phyloP scores from a whole-genome alignment of 2,797 vertebrate species.

The Smutsia temminckii region DNA sequence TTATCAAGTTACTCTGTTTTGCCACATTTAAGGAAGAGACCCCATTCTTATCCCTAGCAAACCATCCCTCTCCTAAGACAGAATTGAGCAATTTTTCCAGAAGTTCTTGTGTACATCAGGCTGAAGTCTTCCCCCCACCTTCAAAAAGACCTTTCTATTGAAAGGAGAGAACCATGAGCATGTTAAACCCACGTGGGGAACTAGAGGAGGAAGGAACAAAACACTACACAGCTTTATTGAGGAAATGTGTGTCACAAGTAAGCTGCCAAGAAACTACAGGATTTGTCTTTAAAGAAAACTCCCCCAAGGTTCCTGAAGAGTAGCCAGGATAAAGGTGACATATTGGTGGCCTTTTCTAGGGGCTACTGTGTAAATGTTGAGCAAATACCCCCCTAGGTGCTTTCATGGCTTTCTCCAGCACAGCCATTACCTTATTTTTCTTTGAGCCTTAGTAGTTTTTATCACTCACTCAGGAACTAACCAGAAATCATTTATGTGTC shows the following conservation, averaged over 20 bases:
- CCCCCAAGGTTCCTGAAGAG: not conserved
- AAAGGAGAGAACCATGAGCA: not conserved
- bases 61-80: not conserved
- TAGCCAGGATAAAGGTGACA: not conserved
- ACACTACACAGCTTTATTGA: not conserved
- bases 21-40: not conserved
- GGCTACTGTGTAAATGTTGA: not conserved
- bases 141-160: not conserved
- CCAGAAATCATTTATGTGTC: not conserved
- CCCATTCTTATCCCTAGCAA: not conserved
- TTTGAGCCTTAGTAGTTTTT: not conserved
- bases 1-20: not conserved
- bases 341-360: not conserved
- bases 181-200: not conserved
- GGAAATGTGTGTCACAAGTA: not conserved
- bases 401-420: not conserved
- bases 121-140: not conserved
- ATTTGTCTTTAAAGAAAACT: constrained; percentile 14
- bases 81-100: not conserved
- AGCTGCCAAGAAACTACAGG: not conserved
- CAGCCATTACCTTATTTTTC: not conserved
- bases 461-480: not conserved
- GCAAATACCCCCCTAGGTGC: not conserved
- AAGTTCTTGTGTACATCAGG: not conserved
- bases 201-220: not conserved